Base-by-base conservation (phyloP, 2,113 vertebrate genomes). In the Origma solitaria region DNA sequence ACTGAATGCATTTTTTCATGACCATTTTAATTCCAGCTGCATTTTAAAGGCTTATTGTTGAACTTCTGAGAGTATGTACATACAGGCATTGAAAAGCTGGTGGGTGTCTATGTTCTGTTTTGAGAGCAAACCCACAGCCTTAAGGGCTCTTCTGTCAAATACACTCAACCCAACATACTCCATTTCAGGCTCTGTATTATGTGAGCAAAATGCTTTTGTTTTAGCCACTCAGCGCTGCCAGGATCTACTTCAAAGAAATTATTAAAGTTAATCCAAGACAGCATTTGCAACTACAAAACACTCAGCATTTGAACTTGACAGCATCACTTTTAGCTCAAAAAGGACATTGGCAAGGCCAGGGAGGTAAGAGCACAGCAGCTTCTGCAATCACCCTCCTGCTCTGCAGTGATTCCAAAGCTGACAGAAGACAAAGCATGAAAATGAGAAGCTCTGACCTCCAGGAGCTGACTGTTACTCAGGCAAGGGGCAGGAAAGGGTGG, bases 1-100 rank as follows among this genome's bases (percentile, higher is more conserved):
- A 87, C 44, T 3, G 76, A 82, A 88, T 16, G 68, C 75, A 51
- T 92, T 90, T 94, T 87, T 90, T 73, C 73, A 65, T 22, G 22
- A 90, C 76, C 47, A 28, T 85, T 94, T 91, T 92, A 53, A 96
- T 96, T 83, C 64, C 88, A 95, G 90, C 58, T 96, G 92, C 75
- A 96, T 95, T 96, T 94, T 94, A 73, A 95, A 96, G 88, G 79
- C 94, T 94, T 81, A 93, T 93, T 97, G 93, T 95, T 96, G 88
- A 88, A 95, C 90, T 93, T 96, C 95, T 92, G 44, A 94, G 93
- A 56, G 68, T 88, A 92, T 60, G 85, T 96, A 90, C 86, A 90
- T 70, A 92, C 47, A 69, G 11, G 8, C 92, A 95, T 73, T 92
- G 94, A 90, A 93, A 97, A 92, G 85, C 78, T 93, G 82, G 95